phyloP scores from a whole-genome alignment of 2,113 vertebrate species.

The Regulus satrapa region DNA sequence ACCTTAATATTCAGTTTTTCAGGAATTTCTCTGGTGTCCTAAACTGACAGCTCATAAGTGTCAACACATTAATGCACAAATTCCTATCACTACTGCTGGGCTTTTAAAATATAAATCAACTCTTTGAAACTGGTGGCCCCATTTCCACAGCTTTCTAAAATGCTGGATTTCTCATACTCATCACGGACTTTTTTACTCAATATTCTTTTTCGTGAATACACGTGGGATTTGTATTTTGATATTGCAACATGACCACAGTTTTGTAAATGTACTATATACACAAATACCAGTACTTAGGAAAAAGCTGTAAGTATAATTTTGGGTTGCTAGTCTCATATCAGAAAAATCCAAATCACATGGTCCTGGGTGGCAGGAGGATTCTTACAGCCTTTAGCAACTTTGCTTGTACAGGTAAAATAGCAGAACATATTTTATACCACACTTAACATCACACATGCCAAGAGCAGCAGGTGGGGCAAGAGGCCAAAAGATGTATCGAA shows the following conservation, averaged over 20 bases:
- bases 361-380: neutral
- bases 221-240: neutral
- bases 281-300: neutral
- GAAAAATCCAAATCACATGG: neutral
- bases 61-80: neutral
- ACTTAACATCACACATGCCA: neutral
- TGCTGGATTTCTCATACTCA: neutral
- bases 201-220: neutral
- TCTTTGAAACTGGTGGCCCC: neutral
- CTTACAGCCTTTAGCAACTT: neutral
- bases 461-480: neutral
- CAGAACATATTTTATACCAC: neutral
- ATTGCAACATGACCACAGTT: neutral
- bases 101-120: neutral
- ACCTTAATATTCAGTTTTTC: neutral
- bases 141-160: neutral
- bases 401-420: neutral
- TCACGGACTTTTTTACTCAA: neutral
- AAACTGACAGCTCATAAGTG: neutral
- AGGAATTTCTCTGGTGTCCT: neutral
- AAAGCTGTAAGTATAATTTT: neutral
- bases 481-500: constrained; percentile 12
- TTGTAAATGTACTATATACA: neutral
- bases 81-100: neutral
- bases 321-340: neutral